phyloP scores from a whole-genome alignment of 1,140 invertebrate genomes.

The Leptopilina clavipes region DNA sequence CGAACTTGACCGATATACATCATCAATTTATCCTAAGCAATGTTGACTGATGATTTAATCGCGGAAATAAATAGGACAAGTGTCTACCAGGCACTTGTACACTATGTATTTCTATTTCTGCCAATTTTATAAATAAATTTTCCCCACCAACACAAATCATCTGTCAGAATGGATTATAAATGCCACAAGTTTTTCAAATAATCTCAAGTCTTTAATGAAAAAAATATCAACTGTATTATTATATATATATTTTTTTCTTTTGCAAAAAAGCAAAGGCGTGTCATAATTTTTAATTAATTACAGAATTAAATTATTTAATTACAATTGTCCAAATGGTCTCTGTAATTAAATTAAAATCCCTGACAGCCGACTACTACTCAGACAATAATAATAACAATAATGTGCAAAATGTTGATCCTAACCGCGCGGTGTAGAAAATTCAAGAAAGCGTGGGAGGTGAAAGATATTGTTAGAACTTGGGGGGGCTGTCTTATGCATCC shows the following conservation, averaged over 20 bases:
- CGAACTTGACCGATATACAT: slow-evolving; percentile 63
- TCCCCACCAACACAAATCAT: neutral
- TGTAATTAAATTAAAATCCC: too few species aligned
- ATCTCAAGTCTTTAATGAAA: too few species aligned
- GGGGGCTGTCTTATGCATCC: slow-evolving; percentile 60
- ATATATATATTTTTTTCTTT: too few species aligned
- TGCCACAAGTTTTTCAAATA: too few species aligned
- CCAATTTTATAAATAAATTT: slow-evolving; percentile 22
- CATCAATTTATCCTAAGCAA: slow-evolving; percentile 25
- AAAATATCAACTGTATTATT: too few species aligned
- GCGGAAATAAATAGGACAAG: slow-evolving; percentile 17
- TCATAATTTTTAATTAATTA: too few species aligned
- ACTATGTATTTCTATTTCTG: slow-evolving; percentile 13
- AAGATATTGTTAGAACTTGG: slow-evolving; percentile 73
- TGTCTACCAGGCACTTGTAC: neutral
- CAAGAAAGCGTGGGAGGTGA: slow-evolving; percentile 67
- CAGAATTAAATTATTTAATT: too few species aligned
- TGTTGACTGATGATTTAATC: slow-evolving; percentile 30
- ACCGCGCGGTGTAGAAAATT: neutral
- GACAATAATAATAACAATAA: slow-evolving; percentile 11
- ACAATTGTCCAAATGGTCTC: too few species aligned
- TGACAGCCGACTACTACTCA: neutral
- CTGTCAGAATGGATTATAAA: too few species aligned
- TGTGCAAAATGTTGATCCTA: slow-evolving; percentile 20
- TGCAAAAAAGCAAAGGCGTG: too few species aligned